These are phyloP conservation scores for Megastigmus dorsalis DNA, from an alignment of 2,888 invertebrate species.

Conservation along the genomic window DNA sequence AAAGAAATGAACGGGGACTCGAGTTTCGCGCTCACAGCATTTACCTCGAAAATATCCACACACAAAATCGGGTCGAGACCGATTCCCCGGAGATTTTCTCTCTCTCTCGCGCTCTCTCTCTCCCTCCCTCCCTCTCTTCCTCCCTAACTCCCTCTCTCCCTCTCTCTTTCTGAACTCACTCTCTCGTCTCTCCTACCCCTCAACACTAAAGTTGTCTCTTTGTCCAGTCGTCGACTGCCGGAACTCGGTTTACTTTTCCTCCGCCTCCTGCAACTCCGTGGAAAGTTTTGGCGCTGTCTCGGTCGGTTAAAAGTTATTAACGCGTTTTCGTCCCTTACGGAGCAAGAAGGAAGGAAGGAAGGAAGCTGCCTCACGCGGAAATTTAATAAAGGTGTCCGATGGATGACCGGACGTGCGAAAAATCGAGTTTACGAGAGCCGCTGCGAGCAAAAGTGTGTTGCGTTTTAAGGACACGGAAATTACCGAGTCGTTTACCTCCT, in stretches of 20 bases:
- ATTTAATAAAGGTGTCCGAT: conserved; percentile 30
- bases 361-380: conserved; percentile 4
- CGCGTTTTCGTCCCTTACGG: background rate
- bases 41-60: too few relatives aligned
- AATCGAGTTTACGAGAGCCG: conserved; percentile 44
- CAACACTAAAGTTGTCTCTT: background rate
- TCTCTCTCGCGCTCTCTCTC: background rate
- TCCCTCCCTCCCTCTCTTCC: background rate
- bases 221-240: conserved; percentile 1
- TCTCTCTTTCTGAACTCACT: background rate
- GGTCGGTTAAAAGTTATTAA: conserved; percentile 51
- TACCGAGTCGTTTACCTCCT: too few relatives aligned
- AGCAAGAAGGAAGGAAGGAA: conserved; percentile 7
- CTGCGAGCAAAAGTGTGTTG: too few relatives aligned
- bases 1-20: too few relatives aligned
- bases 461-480: too few relatives aligned
- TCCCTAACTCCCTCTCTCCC: background rate
- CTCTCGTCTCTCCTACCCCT: background rate
- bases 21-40: conserved; percentile 48
- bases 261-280: background rate
- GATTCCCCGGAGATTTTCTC: too few relatives aligned
- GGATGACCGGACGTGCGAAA: conserved; percentile 30
- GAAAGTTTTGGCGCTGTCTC: conserved; percentile 25
- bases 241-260: conserved; percentile 13
- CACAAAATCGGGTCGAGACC: too few relatives aligned